Evolutionary conservation across 2,113 vertebrate species (phyloP).

Genomic region (Urocitellus parryii): DNA sequence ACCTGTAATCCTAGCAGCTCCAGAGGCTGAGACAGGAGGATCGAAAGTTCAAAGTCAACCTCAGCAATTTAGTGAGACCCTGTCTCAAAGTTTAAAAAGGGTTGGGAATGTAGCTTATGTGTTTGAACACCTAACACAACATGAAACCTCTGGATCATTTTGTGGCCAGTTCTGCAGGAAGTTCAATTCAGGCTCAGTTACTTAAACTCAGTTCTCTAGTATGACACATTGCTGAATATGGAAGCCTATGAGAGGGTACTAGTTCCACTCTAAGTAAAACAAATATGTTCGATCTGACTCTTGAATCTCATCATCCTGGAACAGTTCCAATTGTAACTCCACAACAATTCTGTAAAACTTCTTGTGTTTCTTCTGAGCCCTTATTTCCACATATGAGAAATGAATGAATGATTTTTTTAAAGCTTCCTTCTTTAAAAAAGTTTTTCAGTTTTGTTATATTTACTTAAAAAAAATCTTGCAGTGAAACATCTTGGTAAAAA

Average conservation of each 20-base stretch:
- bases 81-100: too few species aligned
- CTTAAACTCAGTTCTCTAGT: neutral
- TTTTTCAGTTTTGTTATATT: slow-evolving; percentile 50
- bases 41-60: too few species aligned
- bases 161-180: neutral
- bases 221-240: neutral
- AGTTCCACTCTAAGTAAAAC: neutral
- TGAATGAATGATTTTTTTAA: neutral
- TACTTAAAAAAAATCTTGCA: slow-evolving; percentile 26
- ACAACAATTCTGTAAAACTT: neutral
- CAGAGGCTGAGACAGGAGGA: too few species aligned
- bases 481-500: slow-evolving; percentile 38
- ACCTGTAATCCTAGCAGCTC: too few species aligned
- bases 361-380: neutral
- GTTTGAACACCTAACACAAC: neutral
- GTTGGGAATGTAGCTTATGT: too few species aligned
- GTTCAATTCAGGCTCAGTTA: neutral
- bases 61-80: too few species aligned
- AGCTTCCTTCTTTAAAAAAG: neutral
- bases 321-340: neutral
- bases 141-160: neutral
- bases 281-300: neutral
- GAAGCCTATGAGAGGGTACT: neutral
- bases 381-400: slow-evolving; percentile 37
- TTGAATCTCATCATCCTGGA: neutral